phyloP scores from a whole-genome alignment of 2,113 vertebrate species.

The Pterocles orientalis region DNA sequence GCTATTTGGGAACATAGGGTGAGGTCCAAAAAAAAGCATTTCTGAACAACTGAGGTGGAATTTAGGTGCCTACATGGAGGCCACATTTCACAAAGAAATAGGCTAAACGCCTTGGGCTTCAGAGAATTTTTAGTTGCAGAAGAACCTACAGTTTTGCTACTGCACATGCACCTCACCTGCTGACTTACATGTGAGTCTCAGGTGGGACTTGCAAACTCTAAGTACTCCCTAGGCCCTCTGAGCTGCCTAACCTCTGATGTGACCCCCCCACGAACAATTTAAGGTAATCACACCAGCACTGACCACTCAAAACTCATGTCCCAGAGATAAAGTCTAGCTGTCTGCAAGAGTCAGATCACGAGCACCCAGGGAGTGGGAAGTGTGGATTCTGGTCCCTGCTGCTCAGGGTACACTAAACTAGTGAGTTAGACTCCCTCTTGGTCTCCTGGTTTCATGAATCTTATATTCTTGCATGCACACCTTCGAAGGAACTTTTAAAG shows the following conservation, averaged over 20 bases:
- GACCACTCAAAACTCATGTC: not conserved
- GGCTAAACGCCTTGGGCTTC: not conserved
- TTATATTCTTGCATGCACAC: not conserved
- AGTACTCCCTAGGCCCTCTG: not conserved
- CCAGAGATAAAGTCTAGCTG: not conserved
- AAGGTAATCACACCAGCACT: not conserved
- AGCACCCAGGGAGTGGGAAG: not conserved
- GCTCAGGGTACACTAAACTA: not conserved
- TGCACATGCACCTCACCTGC: not conserved
- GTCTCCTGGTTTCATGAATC: not conserved
- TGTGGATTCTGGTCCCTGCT: not conserved
- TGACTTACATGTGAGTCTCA: not conserved
- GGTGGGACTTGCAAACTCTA: not conserved
- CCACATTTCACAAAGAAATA: not conserved
- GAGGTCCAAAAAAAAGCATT: not conserved
- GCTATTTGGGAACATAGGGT: not conserved
- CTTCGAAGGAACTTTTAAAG: not conserved
- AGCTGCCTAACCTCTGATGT: not conserved
- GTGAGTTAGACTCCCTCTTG: not conserved
- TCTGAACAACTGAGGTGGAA: not conserved
- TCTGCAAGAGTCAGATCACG: not conserved
- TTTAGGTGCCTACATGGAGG: not conserved
- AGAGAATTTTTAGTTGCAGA: not conserved
- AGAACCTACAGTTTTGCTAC: not conserved
- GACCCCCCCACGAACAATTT: not conserved